Conservation (phyloP, 2,113 vertebrate genomes). For the Triplophysa tibetana region DNA sequence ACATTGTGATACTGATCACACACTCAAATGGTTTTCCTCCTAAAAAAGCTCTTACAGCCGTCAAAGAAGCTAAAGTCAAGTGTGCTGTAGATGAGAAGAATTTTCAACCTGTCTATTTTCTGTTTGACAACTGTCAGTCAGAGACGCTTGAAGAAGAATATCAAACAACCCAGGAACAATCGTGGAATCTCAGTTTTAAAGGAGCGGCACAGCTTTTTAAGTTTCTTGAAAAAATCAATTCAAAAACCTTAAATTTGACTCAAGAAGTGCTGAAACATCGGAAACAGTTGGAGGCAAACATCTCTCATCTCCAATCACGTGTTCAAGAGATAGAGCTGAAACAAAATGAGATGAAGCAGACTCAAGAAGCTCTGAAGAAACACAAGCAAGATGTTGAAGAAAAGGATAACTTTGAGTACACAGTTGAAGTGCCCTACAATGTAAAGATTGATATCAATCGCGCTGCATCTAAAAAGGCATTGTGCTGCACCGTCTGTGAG, state of each 20-base stretch:
- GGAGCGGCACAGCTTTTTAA: neutral
- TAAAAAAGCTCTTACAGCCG: neutral
- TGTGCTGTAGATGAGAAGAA: no score
- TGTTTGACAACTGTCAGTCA: constrained; percentile 36
- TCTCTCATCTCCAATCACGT: neutral
- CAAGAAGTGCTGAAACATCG: no score
- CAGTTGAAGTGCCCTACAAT: no score
- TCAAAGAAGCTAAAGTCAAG: no score
- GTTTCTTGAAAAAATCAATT: neutral
- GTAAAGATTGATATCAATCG: neutral
- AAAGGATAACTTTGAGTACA: no score
- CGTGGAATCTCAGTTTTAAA: neutral
- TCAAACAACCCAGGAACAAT: neutral
- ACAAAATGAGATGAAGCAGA: no score
- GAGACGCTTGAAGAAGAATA: neutral
- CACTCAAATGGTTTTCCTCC: accelerated
- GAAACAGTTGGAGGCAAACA: neutral
- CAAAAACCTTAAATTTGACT: constrained; percentile 3
- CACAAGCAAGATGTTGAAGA: no score
- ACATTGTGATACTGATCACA: neutral
- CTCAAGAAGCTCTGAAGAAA: no score
- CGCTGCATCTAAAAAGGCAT: neutral
- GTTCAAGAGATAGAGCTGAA: neutral
- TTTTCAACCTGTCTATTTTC: no score
- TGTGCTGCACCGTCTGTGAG: constrained; percentile 38